Evolutionary conservation across 2,888 invertebrate genomes (phyloP).

Genomic region (Plebejus anna): DNA sequence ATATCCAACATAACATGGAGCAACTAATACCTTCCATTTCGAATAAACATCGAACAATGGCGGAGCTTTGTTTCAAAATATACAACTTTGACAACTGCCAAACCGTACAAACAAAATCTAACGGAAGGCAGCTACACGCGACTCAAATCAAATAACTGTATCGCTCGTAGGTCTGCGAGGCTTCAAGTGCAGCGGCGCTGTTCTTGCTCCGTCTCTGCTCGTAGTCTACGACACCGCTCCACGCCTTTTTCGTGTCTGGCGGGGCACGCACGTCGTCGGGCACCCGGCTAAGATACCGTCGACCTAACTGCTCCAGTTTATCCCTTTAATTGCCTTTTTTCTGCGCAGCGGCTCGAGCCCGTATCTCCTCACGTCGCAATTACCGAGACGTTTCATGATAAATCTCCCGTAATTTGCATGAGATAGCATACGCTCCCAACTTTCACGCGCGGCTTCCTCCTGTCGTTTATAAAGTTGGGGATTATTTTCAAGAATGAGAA

Average conservation of each 20-base stretch:
- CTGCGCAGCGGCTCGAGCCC: conserved; percentile 72
- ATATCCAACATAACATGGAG: conserved; percentile 33
- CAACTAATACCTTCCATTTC: conserved; percentile 60
- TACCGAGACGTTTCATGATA: conserved; percentile 79
- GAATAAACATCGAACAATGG: conserved; percentile 69
- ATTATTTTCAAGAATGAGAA: conserved; percentile 76
- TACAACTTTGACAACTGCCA: conserved; percentile 79
- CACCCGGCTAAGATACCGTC: conserved; percentile 54
- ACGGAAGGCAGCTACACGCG: conserved; percentile 73
- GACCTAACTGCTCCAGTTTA: conserved; percentile 75
- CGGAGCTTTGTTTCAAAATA: conserved; percentile 73
- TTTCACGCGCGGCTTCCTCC: conserved; percentile 76
- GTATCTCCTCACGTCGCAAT: conserved; percentile 80
- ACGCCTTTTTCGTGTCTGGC: conserved; percentile 76
- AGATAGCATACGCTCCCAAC: conserved; percentile 80
- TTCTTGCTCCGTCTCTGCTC: conserved; percentile 64
- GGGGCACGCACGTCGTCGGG: conserved; percentile 43
- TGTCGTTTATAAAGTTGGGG: conserved; percentile 77
- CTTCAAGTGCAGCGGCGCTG: conserved; percentile 78
- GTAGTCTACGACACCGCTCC: conserved; percentile 79
- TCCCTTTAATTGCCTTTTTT: conserved; percentile 80
- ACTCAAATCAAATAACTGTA: conserved; percentile 80
- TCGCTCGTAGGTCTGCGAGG: conserved; percentile 79
- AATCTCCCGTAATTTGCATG: conserved; percentile 80
- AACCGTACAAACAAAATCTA: conserved; percentile 78